These are phyloP conservation scores for Drosophila equinoxialis DNA, from an alignment of 1,140 invertebrate species.

Conservation along the genomic window DNA sequence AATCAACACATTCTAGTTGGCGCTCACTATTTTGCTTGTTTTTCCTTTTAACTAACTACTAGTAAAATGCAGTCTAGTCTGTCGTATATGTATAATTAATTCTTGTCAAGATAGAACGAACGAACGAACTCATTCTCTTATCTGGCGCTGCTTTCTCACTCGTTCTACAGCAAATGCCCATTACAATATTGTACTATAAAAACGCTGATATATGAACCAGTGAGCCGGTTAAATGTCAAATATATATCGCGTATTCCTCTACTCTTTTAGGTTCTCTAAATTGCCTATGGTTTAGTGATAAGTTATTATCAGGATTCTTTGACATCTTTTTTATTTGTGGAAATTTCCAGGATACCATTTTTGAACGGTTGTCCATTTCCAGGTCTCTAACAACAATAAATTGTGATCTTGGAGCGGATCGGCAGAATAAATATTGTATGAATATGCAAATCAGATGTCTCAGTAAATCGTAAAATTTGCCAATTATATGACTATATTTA, in stretches of 20 bases:
- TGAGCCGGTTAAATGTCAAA: background rate
- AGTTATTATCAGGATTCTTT: too few relatives aligned
- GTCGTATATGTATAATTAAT: constrained; percentile 25
- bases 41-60: background rate
- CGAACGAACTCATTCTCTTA: constrained; percentile 9
- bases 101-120: constrained; percentile 57
- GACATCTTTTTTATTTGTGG: too few relatives aligned
- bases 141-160: background rate
- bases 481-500: too few relatives aligned
- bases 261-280: background rate
- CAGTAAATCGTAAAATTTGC: too few relatives aligned
- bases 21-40: background rate
- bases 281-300: background rate
- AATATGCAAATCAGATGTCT: too few relatives aligned
- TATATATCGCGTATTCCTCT: background rate
- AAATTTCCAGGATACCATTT: too few relatives aligned
- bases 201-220: background rate
- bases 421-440: too few relatives aligned
- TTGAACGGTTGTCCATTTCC: too few relatives aligned
- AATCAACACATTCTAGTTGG: background rate
- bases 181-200: constrained; percentile 2
- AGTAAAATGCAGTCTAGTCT: background rate
- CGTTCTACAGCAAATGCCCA: background rate
- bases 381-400: too few relatives aligned
- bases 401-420: too few relatives aligned